Evolutionary conservation across 2,113 vertebrate species (phyloP).

Genomic region (Sardina pilchardus): DNA sequence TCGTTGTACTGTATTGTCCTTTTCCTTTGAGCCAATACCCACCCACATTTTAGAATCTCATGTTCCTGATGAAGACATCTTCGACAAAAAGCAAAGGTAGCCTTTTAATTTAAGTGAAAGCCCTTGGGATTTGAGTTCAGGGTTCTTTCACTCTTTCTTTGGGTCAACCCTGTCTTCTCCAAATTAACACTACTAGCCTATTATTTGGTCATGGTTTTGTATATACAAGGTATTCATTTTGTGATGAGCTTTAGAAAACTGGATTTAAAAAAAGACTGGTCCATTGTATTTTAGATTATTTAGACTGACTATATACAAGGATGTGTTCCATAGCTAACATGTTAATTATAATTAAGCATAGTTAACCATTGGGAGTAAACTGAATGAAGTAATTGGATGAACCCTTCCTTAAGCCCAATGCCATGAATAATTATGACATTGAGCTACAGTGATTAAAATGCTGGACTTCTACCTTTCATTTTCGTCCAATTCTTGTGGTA

Average conservation of each 20-base stretch:
- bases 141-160: too few relatives aligned
- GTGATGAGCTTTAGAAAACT: neutral
- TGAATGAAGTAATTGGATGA: neutral
- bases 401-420: neutral
- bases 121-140: too few relatives aligned
- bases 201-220: neutral
- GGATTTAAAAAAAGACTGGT: neutral
- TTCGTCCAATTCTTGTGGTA: neutral
- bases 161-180: too few relatives aligned
- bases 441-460: neutral
- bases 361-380: neutral
- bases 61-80: too few relatives aligned
- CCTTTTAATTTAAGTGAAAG: too few relatives aligned
- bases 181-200: too few relatives aligned
- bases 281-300: neutral
- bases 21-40: too few relatives aligned
- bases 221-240: neutral
- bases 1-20: neutral
- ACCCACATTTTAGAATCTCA: neutral
- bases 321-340: neutral
- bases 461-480: too few relatives aligned
- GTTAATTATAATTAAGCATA: neutral
- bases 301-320: neutral
- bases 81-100: too few relatives aligned
- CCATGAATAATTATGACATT: neutral